Evolutionary conservation across 2,888 invertebrate genomes (phyloP).

Genomic region (Pollenia amentaria): DNA sequence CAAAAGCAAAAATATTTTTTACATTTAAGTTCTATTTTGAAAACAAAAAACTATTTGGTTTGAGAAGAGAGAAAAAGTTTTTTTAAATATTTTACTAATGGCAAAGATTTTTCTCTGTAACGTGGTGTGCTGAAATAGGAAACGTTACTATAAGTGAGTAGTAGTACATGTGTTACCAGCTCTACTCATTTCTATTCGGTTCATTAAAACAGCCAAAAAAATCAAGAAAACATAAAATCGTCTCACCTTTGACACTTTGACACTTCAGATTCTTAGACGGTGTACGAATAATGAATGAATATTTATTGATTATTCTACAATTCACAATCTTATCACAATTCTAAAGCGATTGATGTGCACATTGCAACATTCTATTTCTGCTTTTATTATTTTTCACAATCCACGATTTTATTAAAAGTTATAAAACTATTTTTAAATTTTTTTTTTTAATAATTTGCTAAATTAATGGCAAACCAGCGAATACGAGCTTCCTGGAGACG

Average conservation of each 20-base stretch:
- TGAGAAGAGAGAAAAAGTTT: neutral
- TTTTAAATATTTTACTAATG: slow-evolving; percentile 12
- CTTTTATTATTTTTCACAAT: neutral
- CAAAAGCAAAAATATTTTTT: slow-evolving; percentile 48
- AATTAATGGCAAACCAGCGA: neutral
- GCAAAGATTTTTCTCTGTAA: slow-evolving; percentile 10
- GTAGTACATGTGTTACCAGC: neutral
- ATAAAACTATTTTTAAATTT: neutral
- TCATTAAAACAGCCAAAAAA: slow-evolving; percentile 13
- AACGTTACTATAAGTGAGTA: too few species aligned
- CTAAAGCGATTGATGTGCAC: neutral
- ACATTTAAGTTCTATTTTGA: slow-evolving; percentile 17
- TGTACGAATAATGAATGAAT: slow-evolving; percentile 6
- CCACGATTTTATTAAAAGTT: neutral
- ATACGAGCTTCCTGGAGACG: slow-evolving; percentile 15
- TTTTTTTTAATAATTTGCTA: slow-evolving; percentile 10
- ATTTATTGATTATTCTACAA: slow-evolving; percentile 48
- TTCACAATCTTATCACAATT: neutral
- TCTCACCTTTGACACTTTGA: slow-evolving; percentile 42
- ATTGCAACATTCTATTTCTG: slow-evolving; percentile 13
- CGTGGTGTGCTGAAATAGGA: neutral
- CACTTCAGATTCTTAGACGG: neutral
- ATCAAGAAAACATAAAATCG: neutral
- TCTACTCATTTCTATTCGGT: neutral
- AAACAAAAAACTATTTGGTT: neutral